A percentile compares a stretch with the other conserved stretches of the same genome.
phyloP scores from a whole-genome alignment of 2,888 invertebrate genomes.

The Caenorhabditis japonica region DNA sequence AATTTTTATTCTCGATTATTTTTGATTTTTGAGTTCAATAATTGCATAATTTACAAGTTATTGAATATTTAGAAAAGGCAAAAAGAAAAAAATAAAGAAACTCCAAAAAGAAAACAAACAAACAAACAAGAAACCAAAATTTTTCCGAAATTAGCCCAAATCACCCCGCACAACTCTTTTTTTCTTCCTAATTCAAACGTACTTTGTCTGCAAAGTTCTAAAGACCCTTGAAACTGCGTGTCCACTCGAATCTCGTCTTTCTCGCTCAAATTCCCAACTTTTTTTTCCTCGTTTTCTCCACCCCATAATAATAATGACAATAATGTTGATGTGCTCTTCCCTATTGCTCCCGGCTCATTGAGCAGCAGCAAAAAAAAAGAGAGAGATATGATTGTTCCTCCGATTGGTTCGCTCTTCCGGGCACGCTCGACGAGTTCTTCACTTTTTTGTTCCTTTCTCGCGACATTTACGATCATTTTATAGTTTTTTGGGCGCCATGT shows the following conservation, averaged over 20 bases:
- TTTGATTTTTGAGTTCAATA: no score
- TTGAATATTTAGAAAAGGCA: no score
- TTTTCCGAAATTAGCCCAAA: no score
- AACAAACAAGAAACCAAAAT: no score
- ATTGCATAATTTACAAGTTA: no score
- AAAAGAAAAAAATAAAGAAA: no score
- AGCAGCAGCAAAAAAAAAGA: conserved; percentile 9
- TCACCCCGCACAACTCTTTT: background rate
- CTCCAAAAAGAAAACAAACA: no score
- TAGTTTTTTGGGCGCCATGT: conserved; percentile 13
- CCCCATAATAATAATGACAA: conserved; percentile 2
- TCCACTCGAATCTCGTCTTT: background rate
- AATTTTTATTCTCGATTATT: no score
- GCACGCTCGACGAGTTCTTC: background rate
- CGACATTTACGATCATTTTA: conserved; percentile 39
- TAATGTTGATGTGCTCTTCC: background rate
- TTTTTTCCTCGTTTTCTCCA: background rate
- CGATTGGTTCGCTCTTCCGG: background rate
- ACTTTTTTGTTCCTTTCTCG: background rate
- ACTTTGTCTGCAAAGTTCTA: no score
- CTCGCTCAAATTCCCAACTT: background rate
- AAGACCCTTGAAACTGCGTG: no score
- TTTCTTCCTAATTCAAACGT: background rate
- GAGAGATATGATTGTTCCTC: conserved; percentile 9
- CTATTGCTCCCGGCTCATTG: conserved; percentile 30